Percentiles rank a stretch among this genome's conserved stretches.
phyloP scores from a whole-genome alignment of 2,797 vertebrate genomes.

The Benthosema pterotum region DNA sequence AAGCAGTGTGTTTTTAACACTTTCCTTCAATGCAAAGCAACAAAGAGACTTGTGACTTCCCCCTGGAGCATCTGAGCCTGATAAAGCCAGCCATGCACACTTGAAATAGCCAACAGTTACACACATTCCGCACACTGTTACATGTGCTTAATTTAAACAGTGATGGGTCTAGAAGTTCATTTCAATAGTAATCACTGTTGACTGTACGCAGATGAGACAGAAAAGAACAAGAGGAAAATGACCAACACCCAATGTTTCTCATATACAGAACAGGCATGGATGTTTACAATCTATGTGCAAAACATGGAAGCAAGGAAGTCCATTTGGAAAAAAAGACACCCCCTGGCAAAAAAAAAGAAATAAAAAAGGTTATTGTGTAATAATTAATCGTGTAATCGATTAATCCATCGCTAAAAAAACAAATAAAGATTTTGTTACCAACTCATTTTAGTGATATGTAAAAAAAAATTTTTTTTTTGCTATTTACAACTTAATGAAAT shows the following conservation, averaged over 20 bases:
- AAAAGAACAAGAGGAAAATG: conserved; percentile 3
- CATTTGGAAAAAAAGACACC: conserved; percentile 25
- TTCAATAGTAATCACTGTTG: conserved; percentile 21
- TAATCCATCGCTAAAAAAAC: no score
- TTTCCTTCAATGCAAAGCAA: conserved; percentile 5
- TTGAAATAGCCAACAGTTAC: conserved; percentile 40
- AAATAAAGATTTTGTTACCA: no score
- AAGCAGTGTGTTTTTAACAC: no score
- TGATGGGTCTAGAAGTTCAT: conserved; percentile 20
- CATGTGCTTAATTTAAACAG: conserved; percentile 68
- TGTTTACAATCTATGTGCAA: conserved; percentile 44
- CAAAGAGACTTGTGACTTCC: conserved; percentile 40
- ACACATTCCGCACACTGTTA: conserved; percentile 60
- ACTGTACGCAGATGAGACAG: not conserved
- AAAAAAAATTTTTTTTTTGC: no score
- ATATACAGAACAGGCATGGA: conserved; percentile 47
- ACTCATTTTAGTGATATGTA: no score
- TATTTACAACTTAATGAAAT: no score
- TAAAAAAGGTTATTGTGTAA: conserved; percentile 39
- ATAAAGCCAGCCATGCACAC: conserved; percentile 43
- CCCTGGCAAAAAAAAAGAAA: no score
- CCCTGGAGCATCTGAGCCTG: conserved; percentile 47
- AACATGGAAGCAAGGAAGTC: conserved; percentile 13
- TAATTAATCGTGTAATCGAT: not conserved
- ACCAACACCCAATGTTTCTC: conserved; percentile 16